phyloP scores from a whole-genome alignment of 1,140 invertebrate genomes.

The Drosophila punjabiensis region DNA sequence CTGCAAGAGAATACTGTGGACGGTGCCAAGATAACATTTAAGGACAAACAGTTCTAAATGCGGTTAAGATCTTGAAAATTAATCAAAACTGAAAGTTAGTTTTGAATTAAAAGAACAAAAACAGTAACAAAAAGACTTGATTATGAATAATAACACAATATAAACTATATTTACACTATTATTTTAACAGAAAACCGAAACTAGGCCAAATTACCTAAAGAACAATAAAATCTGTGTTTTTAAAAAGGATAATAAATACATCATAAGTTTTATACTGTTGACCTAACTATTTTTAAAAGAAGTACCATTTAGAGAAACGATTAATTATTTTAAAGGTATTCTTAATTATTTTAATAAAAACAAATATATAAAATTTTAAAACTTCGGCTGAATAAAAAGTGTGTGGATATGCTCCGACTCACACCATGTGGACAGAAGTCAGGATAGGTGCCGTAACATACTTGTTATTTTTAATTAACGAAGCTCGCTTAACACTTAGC shows the following conservation, averaged over 20 bases:
- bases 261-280: background rate
- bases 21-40: background rate
- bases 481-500: too few relatives aligned
- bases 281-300: background rate
- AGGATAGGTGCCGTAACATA: too few relatives aligned
- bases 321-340: background rate
- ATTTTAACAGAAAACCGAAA: too few relatives aligned
- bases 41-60: background rate
- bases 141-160: too few relatives aligned
- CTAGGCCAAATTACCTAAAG: too few relatives aligned
- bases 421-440: background rate
- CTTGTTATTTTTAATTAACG: too few relatives aligned
- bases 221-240: background rate
- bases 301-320: background rate
- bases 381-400: background rate
- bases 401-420: background rate
- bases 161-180: too few relatives aligned
- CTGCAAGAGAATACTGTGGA: background rate
- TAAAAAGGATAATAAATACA: background rate
- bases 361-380: background rate
- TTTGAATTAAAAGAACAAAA: too few relatives aligned
- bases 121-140: too few relatives aligned
- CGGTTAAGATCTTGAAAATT: background rate
- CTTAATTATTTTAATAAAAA: background rate
- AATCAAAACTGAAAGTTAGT: too few relatives aligned